Conservation (phyloP, 2,113 vertebrate species). For the Podiceps cristatus region DNA sequence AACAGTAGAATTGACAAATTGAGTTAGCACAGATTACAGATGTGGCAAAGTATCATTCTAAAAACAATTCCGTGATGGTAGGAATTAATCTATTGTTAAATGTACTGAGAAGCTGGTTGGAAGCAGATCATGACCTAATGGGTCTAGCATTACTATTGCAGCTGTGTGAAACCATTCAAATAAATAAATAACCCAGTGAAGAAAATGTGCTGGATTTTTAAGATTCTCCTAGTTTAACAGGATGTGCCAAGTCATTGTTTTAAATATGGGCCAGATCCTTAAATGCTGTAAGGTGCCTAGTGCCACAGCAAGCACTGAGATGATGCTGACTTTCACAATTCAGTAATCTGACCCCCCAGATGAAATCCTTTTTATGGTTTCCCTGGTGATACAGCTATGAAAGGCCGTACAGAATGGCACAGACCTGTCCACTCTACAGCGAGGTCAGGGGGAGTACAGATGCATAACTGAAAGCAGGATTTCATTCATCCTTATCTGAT, state of each 20-base stretch:
- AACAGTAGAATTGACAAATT: not conserved
- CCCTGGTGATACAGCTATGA: not conserved
- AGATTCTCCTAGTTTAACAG: constrained; percentile 3
- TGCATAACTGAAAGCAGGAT: not conserved
- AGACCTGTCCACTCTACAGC: not conserved
- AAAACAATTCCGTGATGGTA: not conserved
- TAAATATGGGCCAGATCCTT: not conserved
- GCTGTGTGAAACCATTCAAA: constrained; percentile 30
- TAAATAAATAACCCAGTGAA: constrained; percentile 21
- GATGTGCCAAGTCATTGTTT: constrained; percentile 18
- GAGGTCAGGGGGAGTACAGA: not conserved
- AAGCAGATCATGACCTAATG: constrained; percentile 41
- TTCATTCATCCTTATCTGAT: not conserved
- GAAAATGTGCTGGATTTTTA: constrained; percentile 18
- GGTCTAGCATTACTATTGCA: constrained; percentile 8
- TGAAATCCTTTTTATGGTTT: not conserved
- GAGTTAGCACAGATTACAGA: not conserved
- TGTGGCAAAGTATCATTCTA: not conserved
- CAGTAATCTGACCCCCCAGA: not conserved
- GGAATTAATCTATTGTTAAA: constrained; percentile 43
- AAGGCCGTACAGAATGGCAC: not conserved
- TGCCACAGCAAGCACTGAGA: not conserved
- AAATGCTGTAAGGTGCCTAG: not conserved
- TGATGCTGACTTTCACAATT: not conserved
- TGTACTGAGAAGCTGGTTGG: not conserved